Percentiles rank a stretch among this genome's conserved stretches.
phyloP scores from a whole-genome alignment of 2,113 vertebrate species.

The Paralichthys olivaceus region DNA sequence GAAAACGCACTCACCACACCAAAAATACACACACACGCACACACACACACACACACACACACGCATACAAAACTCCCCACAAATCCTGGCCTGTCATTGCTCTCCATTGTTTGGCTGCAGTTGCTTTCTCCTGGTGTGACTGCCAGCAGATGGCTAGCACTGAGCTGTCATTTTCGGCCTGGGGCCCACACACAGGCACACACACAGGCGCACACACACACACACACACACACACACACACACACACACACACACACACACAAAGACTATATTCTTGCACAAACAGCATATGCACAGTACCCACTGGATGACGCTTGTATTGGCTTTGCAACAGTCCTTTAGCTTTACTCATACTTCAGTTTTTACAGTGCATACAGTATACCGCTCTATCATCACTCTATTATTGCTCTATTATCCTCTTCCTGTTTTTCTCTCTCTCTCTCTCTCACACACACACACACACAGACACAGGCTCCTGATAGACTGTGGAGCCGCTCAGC shows the following conservation, averaged over 20 bases:
- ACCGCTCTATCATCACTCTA: not conserved
- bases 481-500: slow-evolving; percentile 56
- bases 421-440: not conserved
- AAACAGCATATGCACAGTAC: slow-evolving; percentile 78
- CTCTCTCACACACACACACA: not conserved
- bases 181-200: slow-evolving; percentile 76
- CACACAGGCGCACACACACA: slow-evolving; percentile 24
- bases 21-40: slow-evolving; percentile 33
- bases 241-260: slow-evolving; percentile 65
- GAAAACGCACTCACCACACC: slow-evolving; percentile 54
- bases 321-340: slow-evolving; percentile 45
- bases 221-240: slow-evolving; percentile 55
- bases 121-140: slow-evolving; percentile 85
- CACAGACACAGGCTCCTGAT: slow-evolving; percentile 30
- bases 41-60: slow-evolving; percentile 42
- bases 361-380: slow-evolving; percentile 11
- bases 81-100: slow-evolving; percentile 85
- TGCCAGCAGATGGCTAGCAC: slow-evolving; percentile 85
- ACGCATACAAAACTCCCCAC: slow-evolving; percentile 63
- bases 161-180: slow-evolving; percentile 81
- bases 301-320: slow-evolving; percentile 56
- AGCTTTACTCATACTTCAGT: slow-evolving; percentile 43
- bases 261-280: slow-evolving; percentile 76
- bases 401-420: too few species aligned
- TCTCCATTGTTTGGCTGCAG: slow-evolving; percentile 82